Evolutionary conservation across 2,888 invertebrate genomes (phyloP), one percentile per base, ranked within the genome.

Genomic region (Carterocephalus palaemon): DNA sequence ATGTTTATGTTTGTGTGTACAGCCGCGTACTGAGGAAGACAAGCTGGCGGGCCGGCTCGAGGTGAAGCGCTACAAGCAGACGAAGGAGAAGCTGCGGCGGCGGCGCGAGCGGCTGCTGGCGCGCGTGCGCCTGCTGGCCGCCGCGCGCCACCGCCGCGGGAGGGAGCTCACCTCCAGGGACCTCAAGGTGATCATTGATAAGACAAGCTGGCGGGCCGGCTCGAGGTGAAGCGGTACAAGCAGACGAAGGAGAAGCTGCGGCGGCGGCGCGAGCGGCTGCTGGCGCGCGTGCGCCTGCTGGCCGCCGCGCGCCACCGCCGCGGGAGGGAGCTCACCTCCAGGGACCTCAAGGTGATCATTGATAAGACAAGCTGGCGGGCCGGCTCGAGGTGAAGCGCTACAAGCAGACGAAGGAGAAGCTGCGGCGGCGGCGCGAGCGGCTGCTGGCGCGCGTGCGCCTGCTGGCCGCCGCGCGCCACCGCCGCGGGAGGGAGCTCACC

Each of bases 11-110:
- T 22, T 48, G 16, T 49, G 34, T 49, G 62, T 76, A 28, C 71
- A 95, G 94, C 95, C 95, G 0, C 88, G 95, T 19, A 90, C 92
- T 1, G 95, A 95, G 67, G 94, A 94, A 64, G 94, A 94, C 67
- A 90, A 91, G 56, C 57, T 91, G 24, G 90, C 91, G 29, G 91
- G 90, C 48, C 89, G 92, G 49, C 75, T 91, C 48, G 93, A 93
- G 64, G 88, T 92, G 51, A 92, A 92, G 64, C 89, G 92, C 34
- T 94, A 94, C 73, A 92, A 91, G 67, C 92, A 93, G 62, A 93
- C 93, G 22, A 94, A 95, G 66, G 94, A 94, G 64, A 93, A 93
- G 70, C 77, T 94, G 50, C 89, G 92, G 4, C 88, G 91, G 13
- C 89, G 92, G 46, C 90, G 92, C 47, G 92, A 92, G 69, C 67